A percentile compares a stretch with the other conserved stretches of the same genome.
phyloP scores from a whole-genome alignment of 2,113 vertebrate species.

The Cryptomyrus ogoouensis region DNA sequence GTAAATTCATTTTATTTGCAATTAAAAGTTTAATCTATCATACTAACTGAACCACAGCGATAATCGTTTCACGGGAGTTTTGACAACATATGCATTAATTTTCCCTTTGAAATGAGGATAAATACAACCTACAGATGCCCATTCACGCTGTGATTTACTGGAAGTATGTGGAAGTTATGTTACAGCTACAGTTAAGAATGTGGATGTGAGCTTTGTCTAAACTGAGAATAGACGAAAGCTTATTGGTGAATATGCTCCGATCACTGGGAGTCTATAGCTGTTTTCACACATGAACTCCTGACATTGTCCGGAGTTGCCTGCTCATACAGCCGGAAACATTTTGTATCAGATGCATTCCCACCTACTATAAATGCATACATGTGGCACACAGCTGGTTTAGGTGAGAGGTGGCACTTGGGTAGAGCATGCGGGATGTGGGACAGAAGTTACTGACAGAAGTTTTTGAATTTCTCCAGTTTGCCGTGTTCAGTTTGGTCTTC shows the following conservation, averaged over 20 bases:
- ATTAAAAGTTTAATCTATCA: not conserved
- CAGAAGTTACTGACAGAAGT: not conserved
- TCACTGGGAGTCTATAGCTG: not conserved
- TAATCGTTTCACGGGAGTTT: not conserved
- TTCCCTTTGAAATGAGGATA: not conserved
- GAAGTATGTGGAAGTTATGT: not conserved
- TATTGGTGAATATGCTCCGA: not conserved
- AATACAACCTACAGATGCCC: not conserved
- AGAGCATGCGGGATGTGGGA: not conserved
- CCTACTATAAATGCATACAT: not conserved
- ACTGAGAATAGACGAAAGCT: not conserved
- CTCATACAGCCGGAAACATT: not conserved
- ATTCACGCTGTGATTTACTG: not conserved
- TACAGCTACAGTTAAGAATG: no score
- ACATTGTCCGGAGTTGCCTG: not conserved
- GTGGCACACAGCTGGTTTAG: not conserved
- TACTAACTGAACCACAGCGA: not conserved
- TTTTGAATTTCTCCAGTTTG: no score
- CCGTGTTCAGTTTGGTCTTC: no score
- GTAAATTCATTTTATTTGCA: not conserved
- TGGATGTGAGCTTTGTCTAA: not conserved
- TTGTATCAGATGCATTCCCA: not conserved
- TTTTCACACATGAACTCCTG: not conserved
- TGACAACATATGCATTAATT: not conserved
- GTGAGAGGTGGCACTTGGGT: not conserved